Conservation (phyloP, 2,888 invertebrate genomes). For the Brachyptera putata region DNA sequence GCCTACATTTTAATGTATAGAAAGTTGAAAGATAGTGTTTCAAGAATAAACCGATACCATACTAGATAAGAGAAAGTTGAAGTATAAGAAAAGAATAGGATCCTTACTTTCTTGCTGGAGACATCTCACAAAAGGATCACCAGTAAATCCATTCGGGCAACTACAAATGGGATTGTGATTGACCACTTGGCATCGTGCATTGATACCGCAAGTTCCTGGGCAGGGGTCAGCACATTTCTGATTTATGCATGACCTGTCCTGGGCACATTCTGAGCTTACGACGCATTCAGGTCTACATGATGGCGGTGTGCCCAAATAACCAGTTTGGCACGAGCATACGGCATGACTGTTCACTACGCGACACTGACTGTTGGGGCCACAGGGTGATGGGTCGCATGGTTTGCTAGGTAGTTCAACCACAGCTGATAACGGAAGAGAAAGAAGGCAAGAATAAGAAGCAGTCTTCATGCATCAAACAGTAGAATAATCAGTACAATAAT, state of each 20-base stretch:
- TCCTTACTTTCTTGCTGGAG: constrained; percentile 40
- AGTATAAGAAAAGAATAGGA: background rate
- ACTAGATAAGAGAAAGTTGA: background rate
- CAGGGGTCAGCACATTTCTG: constrained; percentile 65
- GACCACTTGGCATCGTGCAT: constrained; percentile 61
- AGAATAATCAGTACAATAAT: constrained; percentile 2
- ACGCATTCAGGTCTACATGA: constrained; percentile 62
- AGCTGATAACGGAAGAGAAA: constrained; percentile 37
- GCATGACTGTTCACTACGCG: constrained; percentile 58
- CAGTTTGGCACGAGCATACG: constrained; percentile 57
- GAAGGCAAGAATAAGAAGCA: constrained; percentile 29
- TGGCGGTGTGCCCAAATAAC: constrained; percentile 62
- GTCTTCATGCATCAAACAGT: background rate
- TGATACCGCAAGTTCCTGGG: constrained; percentile 59
- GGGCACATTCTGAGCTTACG: constrained; percentile 61
- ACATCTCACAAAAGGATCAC: constrained; percentile 60
- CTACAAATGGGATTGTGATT: constrained; percentile 66
- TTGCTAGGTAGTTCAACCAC: constrained; percentile 41
- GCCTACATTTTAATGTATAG: too few species aligned
- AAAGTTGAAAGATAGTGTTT: constrained; percentile 12
- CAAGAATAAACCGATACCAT: too few species aligned
- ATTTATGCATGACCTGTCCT: constrained; percentile 57
- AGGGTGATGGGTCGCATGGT: constrained; percentile 61
- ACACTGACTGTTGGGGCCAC: constrained; percentile 63
- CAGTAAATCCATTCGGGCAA: constrained; percentile 57